These are phyloP conservation scores for Agelastica alni DNA, from an alignment of 2,888 invertebrate genomes.

Conservation along the genomic window DNA sequence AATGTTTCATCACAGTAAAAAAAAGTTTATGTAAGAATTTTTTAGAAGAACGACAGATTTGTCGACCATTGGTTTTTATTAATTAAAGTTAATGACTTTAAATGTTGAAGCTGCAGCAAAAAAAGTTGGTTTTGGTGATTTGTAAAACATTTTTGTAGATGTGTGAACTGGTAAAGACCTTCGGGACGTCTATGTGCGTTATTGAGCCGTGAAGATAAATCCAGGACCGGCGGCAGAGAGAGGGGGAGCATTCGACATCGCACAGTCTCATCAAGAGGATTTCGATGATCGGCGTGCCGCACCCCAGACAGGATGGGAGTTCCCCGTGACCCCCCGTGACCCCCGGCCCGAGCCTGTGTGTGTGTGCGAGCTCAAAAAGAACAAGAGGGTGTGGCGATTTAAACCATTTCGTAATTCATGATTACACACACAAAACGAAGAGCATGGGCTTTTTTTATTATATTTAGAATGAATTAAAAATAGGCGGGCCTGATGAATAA, in stretches of 20 bases:
- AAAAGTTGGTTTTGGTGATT: too few relatives aligned
- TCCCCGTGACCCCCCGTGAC: conserved; percentile 52
- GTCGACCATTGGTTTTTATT: too few relatives aligned
- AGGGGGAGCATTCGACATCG: conserved; percentile 30
- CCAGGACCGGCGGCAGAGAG: conserved; percentile 37
- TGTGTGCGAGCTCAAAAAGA: conserved; percentile 47
- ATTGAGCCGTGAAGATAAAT: conserved; percentile 48
- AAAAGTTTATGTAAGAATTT: too few relatives aligned
- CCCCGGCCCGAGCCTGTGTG: conserved; percentile 40
- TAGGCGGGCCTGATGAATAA: conserved; percentile 35
- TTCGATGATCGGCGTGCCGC: conserved; percentile 44
- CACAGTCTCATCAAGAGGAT: conserved; percentile 17
- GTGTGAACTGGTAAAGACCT: too few relatives aligned
- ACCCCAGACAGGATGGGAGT: conserved; percentile 57
- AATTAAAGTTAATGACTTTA: too few relatives aligned
- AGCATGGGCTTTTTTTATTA: conserved; percentile 34
- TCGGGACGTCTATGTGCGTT: conserved; percentile 31
- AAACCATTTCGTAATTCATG: conserved; percentile 50
- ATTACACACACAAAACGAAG: conserved; percentile 38
- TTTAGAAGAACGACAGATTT: too few relatives aligned
- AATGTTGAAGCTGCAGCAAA: too few relatives aligned
- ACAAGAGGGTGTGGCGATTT: conserved; percentile 48
- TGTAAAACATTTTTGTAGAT: too few relatives aligned
- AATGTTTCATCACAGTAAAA: too few relatives aligned
- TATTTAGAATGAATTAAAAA: conserved; percentile 38